These are phyloP conservation scores for Chloroclystis v-ata DNA, from an alignment of 2,888 invertebrate species.

Conservation along the genomic window DNA sequence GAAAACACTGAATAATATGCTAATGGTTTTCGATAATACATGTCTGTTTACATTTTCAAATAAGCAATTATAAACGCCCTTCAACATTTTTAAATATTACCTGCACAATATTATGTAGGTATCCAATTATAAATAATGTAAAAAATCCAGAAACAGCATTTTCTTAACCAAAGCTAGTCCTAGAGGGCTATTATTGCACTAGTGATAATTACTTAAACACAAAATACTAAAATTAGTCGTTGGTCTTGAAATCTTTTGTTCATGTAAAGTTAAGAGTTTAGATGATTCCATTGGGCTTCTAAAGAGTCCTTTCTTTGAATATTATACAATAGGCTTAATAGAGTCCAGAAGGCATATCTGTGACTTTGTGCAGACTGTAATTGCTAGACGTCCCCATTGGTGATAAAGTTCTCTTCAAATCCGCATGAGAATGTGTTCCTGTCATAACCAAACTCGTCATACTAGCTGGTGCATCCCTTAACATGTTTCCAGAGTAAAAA, in stretches of 20 bases:
- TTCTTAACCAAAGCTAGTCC: slow-evolving; percentile 26
- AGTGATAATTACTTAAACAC: slow-evolving; percentile 57
- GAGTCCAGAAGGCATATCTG: slow-evolving; percentile 85
- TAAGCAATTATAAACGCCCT: too few relatives aligned
- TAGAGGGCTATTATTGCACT: slow-evolving; percentile 69
- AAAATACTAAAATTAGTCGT: slow-evolving; percentile 70
- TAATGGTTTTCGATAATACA: too few relatives aligned
- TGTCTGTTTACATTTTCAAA: too few relatives aligned
- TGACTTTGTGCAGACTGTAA: slow-evolving; percentile 80
- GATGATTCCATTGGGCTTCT: background rate
- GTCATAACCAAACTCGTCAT: slow-evolving; percentile 69
- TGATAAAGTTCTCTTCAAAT: slow-evolving; percentile 65
- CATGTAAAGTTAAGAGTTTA: slow-evolving; percentile 21
- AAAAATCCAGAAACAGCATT: slow-evolving; percentile 22
- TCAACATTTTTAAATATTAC: too few relatives aligned
- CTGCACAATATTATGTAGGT: too few relatives aligned
- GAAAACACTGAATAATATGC: too few relatives aligned
- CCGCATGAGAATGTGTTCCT: slow-evolving; percentile 66
- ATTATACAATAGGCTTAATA: slow-evolving; percentile 62
- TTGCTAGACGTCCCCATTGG: slow-evolving; percentile 55
- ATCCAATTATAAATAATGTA: too few relatives aligned
- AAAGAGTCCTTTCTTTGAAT: background rate
- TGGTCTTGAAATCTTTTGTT: slow-evolving; percentile 57
- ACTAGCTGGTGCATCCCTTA: slow-evolving; percentile 68
- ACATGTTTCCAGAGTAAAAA: slow-evolving; percentile 79